phyloP scores from a whole-genome alignment of 2,113 vertebrate genomes.

The Phaethornis superciliosus region DNA sequence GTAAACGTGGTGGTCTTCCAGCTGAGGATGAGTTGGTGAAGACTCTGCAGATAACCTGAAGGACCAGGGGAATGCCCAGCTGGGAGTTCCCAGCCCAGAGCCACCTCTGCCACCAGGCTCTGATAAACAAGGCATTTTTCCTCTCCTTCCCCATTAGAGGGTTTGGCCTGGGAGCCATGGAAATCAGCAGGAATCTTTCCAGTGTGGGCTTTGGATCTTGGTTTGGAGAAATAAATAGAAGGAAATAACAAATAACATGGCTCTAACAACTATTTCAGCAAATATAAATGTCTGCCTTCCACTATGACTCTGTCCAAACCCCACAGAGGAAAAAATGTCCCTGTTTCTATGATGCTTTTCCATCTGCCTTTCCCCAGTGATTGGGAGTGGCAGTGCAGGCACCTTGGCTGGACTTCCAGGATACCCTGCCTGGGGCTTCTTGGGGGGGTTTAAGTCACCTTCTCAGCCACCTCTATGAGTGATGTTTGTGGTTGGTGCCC shows the following conservation, averaged over 20 bases:
- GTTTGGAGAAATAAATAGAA: conserved; percentile 34
- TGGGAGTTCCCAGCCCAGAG: neutral
- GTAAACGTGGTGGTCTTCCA: neutral
- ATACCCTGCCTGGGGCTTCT: neutral
- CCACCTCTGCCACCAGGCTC: neutral
- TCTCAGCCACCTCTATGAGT: accelerated
- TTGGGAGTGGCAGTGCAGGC: neutral
- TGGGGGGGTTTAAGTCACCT: neutral
- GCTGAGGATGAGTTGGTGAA: neutral
- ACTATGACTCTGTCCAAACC: neutral
- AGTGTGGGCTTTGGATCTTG: conserved; percentile 29
- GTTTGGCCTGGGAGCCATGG: neutral
- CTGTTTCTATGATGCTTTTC: conserved; percentile 15
- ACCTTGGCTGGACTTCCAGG: neutral
- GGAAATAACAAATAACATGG: conserved; percentile 41
- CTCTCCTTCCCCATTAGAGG: neutral
- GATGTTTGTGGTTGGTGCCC: accelerated
- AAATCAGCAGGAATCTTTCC: conserved; percentile 31
- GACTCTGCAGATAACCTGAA: neutral
- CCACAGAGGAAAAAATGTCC: conserved; percentile 12
- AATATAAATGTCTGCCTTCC: neutral
- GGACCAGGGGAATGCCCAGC: accelerated
- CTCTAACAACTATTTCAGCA: neutral
- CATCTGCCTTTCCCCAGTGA: neutral
- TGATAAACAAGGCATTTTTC: neutral